Conservation (phyloP, 1,140 invertebrate species). For the Drosophila saltans region DNA sequence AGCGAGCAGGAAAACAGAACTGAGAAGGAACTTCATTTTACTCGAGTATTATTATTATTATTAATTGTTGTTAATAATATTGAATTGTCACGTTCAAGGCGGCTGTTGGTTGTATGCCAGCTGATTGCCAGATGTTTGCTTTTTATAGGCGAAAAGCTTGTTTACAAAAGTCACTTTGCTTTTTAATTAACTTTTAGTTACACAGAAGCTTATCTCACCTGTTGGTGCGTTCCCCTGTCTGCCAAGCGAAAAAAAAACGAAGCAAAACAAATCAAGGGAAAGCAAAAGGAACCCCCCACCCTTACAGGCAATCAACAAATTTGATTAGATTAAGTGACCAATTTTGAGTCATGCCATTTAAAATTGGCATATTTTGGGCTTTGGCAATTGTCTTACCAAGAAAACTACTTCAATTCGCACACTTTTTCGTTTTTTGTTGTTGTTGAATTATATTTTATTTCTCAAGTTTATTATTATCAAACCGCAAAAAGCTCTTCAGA, state of each 20-base stretch:
- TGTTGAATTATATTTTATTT: background rate
- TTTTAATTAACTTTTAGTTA: conserved; percentile 51
- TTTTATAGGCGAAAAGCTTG: conserved; percentile 54
- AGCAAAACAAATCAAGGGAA: conserved; percentile 30
- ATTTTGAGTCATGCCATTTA: conserved; percentile 35
- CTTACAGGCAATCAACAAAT: conserved; percentile 18
- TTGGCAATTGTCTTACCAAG: conserved; percentile 18
- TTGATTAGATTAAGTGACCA: conserved; percentile 44
- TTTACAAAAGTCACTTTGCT: conserved; percentile 34
- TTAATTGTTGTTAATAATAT: background rate
- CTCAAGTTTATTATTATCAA: conserved; percentile 27
- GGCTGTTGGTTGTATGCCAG: conserved; percentile 29
- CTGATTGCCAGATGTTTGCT: background rate
- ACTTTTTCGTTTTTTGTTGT: background rate
- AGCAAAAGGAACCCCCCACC: conserved; percentile 37
- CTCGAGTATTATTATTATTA: background rate
- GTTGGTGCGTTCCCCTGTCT: conserved; percentile 4
- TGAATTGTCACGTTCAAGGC: background rate
- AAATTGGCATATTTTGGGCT: conserved; percentile 9
- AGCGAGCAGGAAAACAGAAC: conserved; percentile 57
- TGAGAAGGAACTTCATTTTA: conserved; percentile 60
- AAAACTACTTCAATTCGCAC: conserved; percentile 30
- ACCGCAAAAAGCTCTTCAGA: conserved; percentile 12
- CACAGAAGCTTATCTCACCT: conserved; percentile 28
- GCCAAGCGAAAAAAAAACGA: conserved; percentile 2